These are phyloP conservation scores for Aporrectodea caliginosa DNA, from an alignment of 1,140 invertebrate species.

Conservation along the genomic window DNA sequence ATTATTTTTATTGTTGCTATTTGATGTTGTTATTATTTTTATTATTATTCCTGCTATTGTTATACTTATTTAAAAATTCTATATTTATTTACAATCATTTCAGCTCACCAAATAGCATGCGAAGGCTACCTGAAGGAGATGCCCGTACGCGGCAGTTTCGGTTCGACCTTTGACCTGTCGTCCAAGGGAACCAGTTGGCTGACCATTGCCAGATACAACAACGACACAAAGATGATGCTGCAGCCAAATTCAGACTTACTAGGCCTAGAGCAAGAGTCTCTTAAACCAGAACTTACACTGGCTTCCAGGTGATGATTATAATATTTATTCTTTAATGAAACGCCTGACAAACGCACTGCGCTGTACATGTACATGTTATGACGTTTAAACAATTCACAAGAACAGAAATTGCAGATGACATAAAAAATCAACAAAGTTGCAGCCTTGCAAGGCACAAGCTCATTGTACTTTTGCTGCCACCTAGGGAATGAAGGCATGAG, in stretches of 20 bases:
- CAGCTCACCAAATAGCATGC: constrained; percentile 50
- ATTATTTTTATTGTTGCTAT: background rate
- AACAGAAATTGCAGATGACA: too few species aligned
- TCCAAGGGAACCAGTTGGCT: constrained; percentile 44
- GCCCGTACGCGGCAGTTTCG: constrained; percentile 41
- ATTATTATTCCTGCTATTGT: background rate
- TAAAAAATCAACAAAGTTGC: too few species aligned
- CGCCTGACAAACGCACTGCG: too few species aligned
- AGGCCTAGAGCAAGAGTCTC: background rate
- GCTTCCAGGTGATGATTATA: too few species aligned
- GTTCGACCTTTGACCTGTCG: constrained; percentile 45
- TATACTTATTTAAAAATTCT: background rate
- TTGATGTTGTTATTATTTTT: background rate
- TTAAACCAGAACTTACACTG: background rate
- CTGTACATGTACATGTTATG: too few species aligned
- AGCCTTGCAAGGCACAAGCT: too few species aligned
- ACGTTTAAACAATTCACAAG: too few species aligned
- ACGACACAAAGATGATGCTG: background rate
- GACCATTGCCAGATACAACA: background rate
- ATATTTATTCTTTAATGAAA: too few species aligned
- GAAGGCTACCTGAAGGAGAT: constrained; percentile 48
- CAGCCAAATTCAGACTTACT: background rate
- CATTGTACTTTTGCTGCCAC: too few species aligned
- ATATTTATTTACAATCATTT: constrained; percentile 1
- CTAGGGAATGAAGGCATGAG: too few species aligned